Evolutionary conservation across 1,140 invertebrate species (phyloP).

Genomic region (Drosophila willistoni): DNA sequence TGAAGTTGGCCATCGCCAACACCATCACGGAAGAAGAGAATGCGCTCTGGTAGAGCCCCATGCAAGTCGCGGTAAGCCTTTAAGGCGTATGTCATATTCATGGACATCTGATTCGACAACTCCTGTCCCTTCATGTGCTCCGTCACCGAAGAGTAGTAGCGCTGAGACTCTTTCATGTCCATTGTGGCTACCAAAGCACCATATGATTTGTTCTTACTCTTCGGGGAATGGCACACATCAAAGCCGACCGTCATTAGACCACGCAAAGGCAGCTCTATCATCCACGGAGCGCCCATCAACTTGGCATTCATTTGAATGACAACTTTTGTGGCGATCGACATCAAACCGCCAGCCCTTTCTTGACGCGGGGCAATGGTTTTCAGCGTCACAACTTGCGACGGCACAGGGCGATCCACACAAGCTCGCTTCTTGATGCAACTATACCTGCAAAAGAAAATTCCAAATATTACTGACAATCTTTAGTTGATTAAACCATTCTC

Average conservation of each 20-base stretch:
- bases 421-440: conserved; percentile 93
- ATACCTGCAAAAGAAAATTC: conserved; percentile 84
- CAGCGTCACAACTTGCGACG: conserved; percentile 89
- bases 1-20: conserved; percentile 93
- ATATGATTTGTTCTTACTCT: conserved; percentile 86
- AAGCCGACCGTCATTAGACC: conserved; percentile 93
- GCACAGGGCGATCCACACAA: conserved; percentile 89
- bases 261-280: conserved; percentile 87
- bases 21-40: conserved; percentile 91
- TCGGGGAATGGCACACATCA: conserved; percentile 93
- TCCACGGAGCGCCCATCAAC: conserved; percentile 94
- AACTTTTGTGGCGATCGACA: conserved; percentile 94
- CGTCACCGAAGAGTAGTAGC: conserved; percentile 68
- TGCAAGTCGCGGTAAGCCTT: conserved; percentile 83
- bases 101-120: conserved; percentile 86
- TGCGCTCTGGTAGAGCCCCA: conserved; percentile 84
- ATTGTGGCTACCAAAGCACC: conserved; percentile 91
- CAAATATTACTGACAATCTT: not conserved
- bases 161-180: conserved; percentile 83
- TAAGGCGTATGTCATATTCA: conserved; percentile 86
- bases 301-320: conserved; percentile 94
- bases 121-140: conserved; percentile 90
- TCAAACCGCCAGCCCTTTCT: conserved; percentile 73
- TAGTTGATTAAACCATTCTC: not conserved
- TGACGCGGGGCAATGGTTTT: conserved; percentile 86